A percentile compares a stretch with the other conserved stretches of the same genome.
phyloP scores from a whole-genome alignment of 2,113 vertebrate species.

The Alaudala cheleensis region DNA sequence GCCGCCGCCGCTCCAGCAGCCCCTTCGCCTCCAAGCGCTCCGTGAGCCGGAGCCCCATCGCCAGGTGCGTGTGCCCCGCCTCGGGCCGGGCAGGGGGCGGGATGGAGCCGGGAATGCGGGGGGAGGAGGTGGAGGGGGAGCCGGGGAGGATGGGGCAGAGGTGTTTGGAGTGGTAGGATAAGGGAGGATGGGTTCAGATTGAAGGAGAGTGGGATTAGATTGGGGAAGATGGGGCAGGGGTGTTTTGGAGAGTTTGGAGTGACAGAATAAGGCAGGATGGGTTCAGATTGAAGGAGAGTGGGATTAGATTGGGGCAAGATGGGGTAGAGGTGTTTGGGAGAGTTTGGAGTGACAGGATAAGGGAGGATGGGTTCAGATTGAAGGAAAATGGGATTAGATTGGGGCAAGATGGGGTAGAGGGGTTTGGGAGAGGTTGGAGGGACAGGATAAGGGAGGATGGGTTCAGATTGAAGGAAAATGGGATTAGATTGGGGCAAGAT shows the following conservation, averaged over 20 bases:
- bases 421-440: background rate
- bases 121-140: fast-evolving
- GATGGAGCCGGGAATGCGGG: background rate
- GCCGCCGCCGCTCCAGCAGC: conserved; percentile 87
- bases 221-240: too few species aligned
- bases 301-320: too few species aligned
- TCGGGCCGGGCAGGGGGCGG: fast-evolving
- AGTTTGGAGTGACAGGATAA: fast-evolving
- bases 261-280: too few species aligned
- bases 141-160: fast-evolving
- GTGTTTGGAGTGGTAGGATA: fast-evolving
- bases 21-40: conserved; percentile 90
- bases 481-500: too few species aligned
- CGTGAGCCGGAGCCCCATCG: conserved; percentile 90
- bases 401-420: fast-evolving
- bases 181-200: background rate
- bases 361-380: background rate
- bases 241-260: too few species aligned
- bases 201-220: background rate
- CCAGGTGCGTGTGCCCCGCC: conserved; percentile 81
- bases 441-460: fast-evolving
- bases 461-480: background rate
- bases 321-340: fast-evolving
- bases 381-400: background rate
- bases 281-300: too few species aligned